Evolutionary conservation across 1,140 invertebrate genomes (phyloP).

Genomic region (Mamestra configurata): DNA sequence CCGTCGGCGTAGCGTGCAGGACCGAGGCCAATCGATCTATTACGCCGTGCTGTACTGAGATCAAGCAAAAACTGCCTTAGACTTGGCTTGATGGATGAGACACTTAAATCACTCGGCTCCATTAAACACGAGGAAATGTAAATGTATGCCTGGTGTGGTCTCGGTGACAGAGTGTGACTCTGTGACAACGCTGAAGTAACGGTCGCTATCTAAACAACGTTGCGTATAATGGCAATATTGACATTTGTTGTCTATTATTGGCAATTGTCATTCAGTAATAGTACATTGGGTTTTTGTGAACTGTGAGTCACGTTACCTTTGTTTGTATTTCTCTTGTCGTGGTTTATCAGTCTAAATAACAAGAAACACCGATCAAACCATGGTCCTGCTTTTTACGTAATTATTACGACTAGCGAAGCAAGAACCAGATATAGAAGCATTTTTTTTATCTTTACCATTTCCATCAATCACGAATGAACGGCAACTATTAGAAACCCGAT

Average conservation of each 20-base stretch:
- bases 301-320: slow-evolving; percentile 5
- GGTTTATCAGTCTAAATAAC: no score
- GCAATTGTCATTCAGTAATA: not conserved
- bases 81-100: slow-evolving; percentile 23
- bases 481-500: slow-evolving; percentile 24
- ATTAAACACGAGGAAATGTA: not conserved
- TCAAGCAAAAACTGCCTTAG: slow-evolving; percentile 29
- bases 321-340: not conserved
- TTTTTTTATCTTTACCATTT: not conserved
- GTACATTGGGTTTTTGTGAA: not conserved
- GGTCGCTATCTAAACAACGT: slow-evolving; percentile 2
- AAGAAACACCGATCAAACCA: not conserved
- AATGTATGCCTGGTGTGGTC: not conserved
- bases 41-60: slow-evolving; percentile 34
- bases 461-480: slow-evolving; percentile 14
- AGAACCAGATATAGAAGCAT: not conserved
- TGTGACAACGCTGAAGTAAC: not conserved
- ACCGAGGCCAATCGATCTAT: slow-evolving; percentile 50
- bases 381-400: not conserved
- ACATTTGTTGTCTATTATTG: slow-evolving; percentile 1
- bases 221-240: slow-evolving; percentile 7
- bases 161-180: not conserved
- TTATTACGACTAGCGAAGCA: not conserved
- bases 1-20: slow-evolving; percentile 43
- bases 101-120: slow-evolving; percentile 4